Evolutionary conservation across 2,888 invertebrate species (phyloP).

Genomic region (Torymus aiolomorphi): DNA sequence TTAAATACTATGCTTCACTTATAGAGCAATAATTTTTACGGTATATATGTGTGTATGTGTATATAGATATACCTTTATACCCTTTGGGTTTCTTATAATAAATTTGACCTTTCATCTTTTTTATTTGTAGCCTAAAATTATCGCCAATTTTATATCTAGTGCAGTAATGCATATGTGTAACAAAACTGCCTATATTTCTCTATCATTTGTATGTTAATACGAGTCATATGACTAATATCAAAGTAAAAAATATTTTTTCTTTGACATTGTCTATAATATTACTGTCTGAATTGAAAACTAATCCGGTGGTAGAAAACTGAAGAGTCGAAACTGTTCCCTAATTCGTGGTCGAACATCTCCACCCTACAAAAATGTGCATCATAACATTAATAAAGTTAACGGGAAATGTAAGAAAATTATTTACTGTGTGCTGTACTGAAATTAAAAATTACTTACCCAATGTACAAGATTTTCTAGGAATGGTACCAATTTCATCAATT

Average conservation of each 20-base stretch:
- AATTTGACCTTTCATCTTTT: conserved; percentile 37
- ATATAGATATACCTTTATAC: conserved; percentile 49
- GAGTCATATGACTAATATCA: conserved; percentile 26
- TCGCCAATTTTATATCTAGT: conserved; percentile 50
- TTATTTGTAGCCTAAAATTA: conserved; percentile 28
- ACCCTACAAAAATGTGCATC: conserved; percentile 79
- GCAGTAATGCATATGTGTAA: conserved; percentile 55
- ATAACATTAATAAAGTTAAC: not conserved
- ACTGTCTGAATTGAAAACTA: conserved; percentile 75
- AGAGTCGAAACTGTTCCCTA: conserved; percentile 91
- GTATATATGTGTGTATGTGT: conserved; percentile 2
- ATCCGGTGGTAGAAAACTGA: conserved; percentile 91
- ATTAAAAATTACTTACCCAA: conserved; percentile 79
- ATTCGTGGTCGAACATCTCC: conserved; percentile 96
- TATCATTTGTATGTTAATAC: conserved; percentile 44
- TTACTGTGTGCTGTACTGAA: conserved; percentile 3
- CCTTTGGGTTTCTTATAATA: conserved; percentile 46
- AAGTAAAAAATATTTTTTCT: conserved; percentile 37
- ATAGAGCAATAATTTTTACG: conserved; percentile 41
- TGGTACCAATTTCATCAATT: conserved; percentile 92
- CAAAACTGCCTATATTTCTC: conserved; percentile 56
- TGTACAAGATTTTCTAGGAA: conserved; percentile 91
- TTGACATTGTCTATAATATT: conserved; percentile 55
- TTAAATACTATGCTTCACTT: conserved; percentile 34
- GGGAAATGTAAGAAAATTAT: not conserved